Evolutionary conservation across 2,113 vertebrate species (phyloP), one percentile per base, ranked within the genome.

Genomic region (Epinephelus cyanopodus): DNA sequence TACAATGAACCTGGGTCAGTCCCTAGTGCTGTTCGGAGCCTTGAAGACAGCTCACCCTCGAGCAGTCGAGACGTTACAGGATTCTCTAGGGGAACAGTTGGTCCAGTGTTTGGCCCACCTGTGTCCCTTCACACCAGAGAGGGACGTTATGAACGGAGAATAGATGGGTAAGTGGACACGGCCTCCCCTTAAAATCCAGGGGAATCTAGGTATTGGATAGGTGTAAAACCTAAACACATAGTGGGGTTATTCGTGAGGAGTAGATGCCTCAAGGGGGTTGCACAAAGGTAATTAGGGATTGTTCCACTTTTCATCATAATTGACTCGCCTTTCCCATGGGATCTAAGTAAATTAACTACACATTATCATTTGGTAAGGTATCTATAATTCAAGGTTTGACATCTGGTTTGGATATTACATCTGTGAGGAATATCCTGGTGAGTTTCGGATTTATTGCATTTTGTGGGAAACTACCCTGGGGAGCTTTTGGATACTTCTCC

Each of bases 1-100:
- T 99, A 99, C 96, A 99, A 99, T 95, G 98, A 99, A 93, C 98
- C 98, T 79, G 98, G 98, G 95, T 99, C 98, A 92, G 98, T 99
- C 93, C 98, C 98, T 77, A 99, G 97, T 91, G 97, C 98, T 82
- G 98, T 98, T 57, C 97, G 98, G 88, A 97, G 97, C 89, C 97
- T 99, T 95, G 98, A 99, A 96, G 98, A 99, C 96, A 96, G 95
- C 96, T 96, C 98, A 92, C 98, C 98, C 94, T 97, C 98, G 93
- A 97, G 98, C 96, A 98, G 97, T 97, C 98, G 98, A 97, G 98
- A 99, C 92, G 98, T 99, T 97, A 97, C 98, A 94, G 98, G 97
- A 96, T 99, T 99, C 98, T 97, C 98, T 96, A 97, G 98, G 97
- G 97, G 96, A 96, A 96, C 97, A 45, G 98, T 97, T 94, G 98